phyloP scores from a whole-genome alignment of 2,797 vertebrate species.

The Eulemur coronatus region DNA sequence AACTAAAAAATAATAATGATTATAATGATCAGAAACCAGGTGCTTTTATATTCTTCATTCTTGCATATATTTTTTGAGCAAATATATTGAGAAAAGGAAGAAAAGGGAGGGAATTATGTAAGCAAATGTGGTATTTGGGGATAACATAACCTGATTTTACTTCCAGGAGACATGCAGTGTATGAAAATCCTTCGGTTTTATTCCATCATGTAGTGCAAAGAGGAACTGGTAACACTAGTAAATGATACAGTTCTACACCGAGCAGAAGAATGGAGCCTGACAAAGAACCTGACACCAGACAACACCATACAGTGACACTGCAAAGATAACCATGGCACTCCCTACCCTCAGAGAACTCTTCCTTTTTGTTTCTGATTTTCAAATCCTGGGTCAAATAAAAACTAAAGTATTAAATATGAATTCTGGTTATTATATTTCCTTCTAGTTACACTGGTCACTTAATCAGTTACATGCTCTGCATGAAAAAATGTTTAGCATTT shows the following conservation, averaged over 20 bases:
- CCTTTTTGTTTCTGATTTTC: conserved; percentile 48
- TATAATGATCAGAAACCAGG: neutral
- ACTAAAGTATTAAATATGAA: conserved; percentile 37
- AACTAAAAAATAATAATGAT: neutral
- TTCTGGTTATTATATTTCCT: conserved; percentile 2
- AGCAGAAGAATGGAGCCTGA: neutral
- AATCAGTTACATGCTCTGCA: neutral
- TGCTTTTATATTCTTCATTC: conserved; percentile 52
- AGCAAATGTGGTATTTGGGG: conserved; percentile 24
- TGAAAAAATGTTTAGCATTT: neutral
- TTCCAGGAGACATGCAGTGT: conserved; percentile 15
- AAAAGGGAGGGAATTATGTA: neutral
- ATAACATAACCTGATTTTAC: conserved; percentile 55
- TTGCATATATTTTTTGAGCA: neutral
- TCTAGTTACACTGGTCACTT: neutral
- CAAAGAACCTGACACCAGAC: neutral
- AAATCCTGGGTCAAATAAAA: conserved; percentile 69
- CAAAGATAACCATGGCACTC: neutral
- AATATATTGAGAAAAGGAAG: conserved; percentile 39
- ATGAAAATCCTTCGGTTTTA: conserved; percentile 36
- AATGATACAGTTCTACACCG: neutral
- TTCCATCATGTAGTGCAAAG: neutral
- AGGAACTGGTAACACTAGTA: neutral
- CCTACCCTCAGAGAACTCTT: neutral
- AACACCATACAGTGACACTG: neutral